Conservation (phyloP, 2,797 vertebrate species). For the Kryptolebias ocellatus region DNA sequence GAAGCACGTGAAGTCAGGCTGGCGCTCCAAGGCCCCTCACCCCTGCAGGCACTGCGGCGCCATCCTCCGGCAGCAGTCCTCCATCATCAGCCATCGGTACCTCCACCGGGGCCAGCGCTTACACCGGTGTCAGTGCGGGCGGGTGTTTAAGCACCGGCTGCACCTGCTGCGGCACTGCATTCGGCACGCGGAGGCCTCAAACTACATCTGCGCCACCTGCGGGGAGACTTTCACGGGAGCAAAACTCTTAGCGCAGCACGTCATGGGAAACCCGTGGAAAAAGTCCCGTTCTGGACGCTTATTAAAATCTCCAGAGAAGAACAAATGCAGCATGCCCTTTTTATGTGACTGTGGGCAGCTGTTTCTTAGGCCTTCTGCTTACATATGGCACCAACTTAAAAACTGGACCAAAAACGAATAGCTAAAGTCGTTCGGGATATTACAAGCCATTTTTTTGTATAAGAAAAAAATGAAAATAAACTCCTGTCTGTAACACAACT, state of each 20-base stretch:
- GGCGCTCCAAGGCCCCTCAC: constrained; percentile 71
- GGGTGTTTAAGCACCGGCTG: constrained; percentile 75
- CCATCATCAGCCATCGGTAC: constrained; percentile 81
- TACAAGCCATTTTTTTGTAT: no score
- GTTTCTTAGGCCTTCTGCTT: constrained; percentile 79
- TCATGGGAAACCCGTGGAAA: constrained; percentile 28
- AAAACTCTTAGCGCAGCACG: constrained; percentile 73
- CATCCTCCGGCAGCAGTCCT: constrained; percentile 73
- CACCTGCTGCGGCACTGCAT: constrained; percentile 85
- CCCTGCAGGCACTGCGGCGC: constrained; percentile 83
- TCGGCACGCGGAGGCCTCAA: constrained; percentile 79
- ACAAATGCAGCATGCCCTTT: constrained; percentile 70
- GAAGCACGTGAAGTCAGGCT: constrained; percentile 63
- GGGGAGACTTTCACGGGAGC: constrained; percentile 84
- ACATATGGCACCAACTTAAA: constrained; percentile 81
- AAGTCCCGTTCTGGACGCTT: constrained; percentile 13
- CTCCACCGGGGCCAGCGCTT: constrained; percentile 73
- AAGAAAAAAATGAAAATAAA: no score
- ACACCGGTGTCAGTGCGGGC: constrained; percentile 81
- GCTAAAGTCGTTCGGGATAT: constrained; percentile 16
- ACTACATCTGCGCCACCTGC: constrained; percentile 82
- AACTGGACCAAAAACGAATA: constrained; percentile 49
- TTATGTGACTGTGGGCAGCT: constrained; percentile 76
- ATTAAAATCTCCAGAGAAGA: constrained; percentile 31
- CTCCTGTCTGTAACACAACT: no score